Base-by-base conservation (phyloP, 2,113 vertebrate genomes). In the Microtus oregoni region DNA sequence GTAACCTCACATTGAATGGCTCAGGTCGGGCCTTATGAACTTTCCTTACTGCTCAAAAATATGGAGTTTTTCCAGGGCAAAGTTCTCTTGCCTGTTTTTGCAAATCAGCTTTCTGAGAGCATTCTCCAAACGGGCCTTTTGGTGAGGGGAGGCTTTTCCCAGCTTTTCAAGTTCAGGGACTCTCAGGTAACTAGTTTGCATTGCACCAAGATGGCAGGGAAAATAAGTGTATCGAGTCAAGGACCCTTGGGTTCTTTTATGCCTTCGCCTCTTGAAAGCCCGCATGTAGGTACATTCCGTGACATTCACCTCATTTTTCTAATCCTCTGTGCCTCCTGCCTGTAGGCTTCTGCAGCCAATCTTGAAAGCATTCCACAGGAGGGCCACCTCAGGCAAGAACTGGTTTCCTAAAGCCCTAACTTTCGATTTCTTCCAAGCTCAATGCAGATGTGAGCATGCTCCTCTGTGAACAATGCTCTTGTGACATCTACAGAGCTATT, bases 291-390 rank as follows among this genome's bases (percentile, higher is more conserved):
- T 92, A 20, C 35, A 86, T 96, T 95, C 82, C n/a, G 38, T 92
- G 20, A 93, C 97, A 90, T 90, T 50, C 70, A 77, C 93, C 90
- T 81, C 38, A 47, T 90, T 79, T 90, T 96, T 91, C 76, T 90
- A 94, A 95, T 94, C 58, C 73, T 75, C 30, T 89, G 73, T 93
- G 20, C 77, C 67, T 95, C 70, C 96, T 85, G 44, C 79, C 58
- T 47, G 20, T 52, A 26, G 67, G 79, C 75, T 20, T 88, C 58
- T 68, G 35, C 15, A 47, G 47, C 86, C 77, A 94, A 41, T 73
- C 5, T 75, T 67, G 1, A 7, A 50, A 70, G 41, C 79, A 86
- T 30, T 95, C 63, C 20, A 86, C 19, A 89, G 30, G 89, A 94
- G 65, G 82, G 55, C 50, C 96, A 22, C 87, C 90, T 94, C 52